Base-by-base conservation (phyloP, 2,797 vertebrate species). In the Lutjanus campechanus region DNA sequence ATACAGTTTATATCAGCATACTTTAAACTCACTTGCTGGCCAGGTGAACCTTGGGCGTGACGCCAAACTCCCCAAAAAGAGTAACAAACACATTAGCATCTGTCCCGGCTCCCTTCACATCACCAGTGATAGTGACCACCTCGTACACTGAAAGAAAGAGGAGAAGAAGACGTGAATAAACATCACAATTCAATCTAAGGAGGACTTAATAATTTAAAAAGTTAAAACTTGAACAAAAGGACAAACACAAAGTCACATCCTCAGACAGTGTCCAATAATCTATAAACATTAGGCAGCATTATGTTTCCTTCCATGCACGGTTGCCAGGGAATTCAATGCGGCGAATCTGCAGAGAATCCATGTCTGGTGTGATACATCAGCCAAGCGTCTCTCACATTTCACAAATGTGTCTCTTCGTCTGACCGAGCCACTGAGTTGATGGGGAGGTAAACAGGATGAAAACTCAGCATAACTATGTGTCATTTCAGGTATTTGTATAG, bases 71-170 rank as follows among this genome's bases (percentile, higher is more conserved):
- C 92, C 98, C 98, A 70, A 97, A 99, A 72, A 99, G 95, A n/a
- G 97, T 98, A 77, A 99, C 96, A 89, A 99, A 99, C 73, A 99
- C 96, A 4, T 99, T 99, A 70, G 98, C 98, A 0, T 99, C 97
- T 0, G 98, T 99, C 61, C 98, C 98, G 0, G 97, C 98, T 69
- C 97, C 97, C 11, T 98, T 97, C 13, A 99, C 96, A 62, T 99
- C 97, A 47, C 98, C 98, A 0, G 98, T 99, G 76, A 98, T 90
- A 0, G 96, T 95, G 74, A 99, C 97, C 89, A 99, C 98, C 90
- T 99, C 98, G 0, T 99, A 99, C 73, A 99, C 98, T 99, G 75
- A 25, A 88, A 85, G 29, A 79, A 36, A 85, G 47, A 65, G 17
- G 1, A 72, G 43, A 6, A 10, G 25, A 70, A 25, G 12, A 63